Percentiles rank a stretch among this genome's conserved stretches.
phyloP scores from a whole-genome alignment of 2,888 invertebrate genomes.

The Arge pagana region DNA sequence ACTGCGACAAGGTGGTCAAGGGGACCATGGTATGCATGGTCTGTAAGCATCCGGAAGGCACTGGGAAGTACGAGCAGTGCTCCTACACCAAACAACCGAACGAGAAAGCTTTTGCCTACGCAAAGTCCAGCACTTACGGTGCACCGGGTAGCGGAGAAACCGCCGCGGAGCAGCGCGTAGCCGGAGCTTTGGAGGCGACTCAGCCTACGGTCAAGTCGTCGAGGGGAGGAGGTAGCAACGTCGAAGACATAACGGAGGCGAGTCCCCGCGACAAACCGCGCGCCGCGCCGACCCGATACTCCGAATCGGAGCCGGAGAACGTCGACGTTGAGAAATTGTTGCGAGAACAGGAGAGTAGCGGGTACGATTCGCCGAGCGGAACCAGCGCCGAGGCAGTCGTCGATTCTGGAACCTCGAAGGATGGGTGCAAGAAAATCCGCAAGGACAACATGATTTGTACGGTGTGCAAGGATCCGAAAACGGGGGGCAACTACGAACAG shows the following conservation, averaged over 20 bases:
- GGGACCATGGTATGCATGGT: conserved; percentile 75
- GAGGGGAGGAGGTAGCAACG: not conserved
- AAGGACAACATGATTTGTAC: conserved; percentile 60
- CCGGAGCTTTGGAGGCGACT: no score
- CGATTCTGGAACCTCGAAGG: not conserved
- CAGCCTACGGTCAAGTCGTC: conserved; percentile 4
- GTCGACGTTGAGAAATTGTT: conserved; percentile 7
- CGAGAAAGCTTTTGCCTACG: conserved; percentile 61
- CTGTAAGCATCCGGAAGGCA: conserved; percentile 75
- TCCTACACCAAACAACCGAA: conserved; percentile 76
- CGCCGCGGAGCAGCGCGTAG: not conserved
- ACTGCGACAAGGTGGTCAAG: conserved; percentile 69
- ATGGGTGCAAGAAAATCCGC: conserved; percentile 40
- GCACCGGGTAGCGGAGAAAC: not conserved
- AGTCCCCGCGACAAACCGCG: not conserved
- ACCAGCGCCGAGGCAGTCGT: conserved; percentile 15
- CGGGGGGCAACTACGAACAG: conserved; percentile 63
- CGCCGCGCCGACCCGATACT: conserved; percentile 4
- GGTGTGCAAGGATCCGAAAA: conserved; percentile 62
- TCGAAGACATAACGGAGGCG: not conserved
- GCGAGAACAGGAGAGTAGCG: conserved; percentile 10
- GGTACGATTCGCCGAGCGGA: conserved; percentile 3
- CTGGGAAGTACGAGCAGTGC: conserved; percentile 81
- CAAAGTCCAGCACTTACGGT: conserved; percentile 39
- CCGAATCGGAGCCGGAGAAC: conserved; percentile 5